A percentile compares a stretch with the other conserved stretches of the same genome.
Evolutionary conservation across 1,140 invertebrate genomes (phyloP).

Genomic region (Ptiloglossa arizonensis): DNA sequence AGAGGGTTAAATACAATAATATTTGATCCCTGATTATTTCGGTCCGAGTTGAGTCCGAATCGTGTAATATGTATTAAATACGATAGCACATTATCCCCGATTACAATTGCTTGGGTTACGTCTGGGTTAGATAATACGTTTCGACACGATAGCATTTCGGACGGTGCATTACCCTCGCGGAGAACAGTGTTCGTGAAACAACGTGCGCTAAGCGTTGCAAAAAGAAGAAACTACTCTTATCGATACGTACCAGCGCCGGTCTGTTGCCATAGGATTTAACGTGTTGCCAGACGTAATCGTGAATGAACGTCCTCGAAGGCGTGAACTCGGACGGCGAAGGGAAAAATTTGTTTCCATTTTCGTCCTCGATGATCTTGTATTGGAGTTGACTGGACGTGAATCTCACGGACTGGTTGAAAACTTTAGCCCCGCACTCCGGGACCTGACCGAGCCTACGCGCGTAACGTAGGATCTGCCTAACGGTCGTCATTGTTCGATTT

Average conservation of each 20-base stretch:
- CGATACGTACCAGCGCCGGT: constrained; percentile 82
- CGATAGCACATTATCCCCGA: too few species aligned
- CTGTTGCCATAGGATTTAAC: constrained; percentile 84
- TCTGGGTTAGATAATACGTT: too few species aligned
- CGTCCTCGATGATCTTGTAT: constrained; percentile 63
- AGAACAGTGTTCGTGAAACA: too few species aligned
- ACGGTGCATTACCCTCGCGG: too few species aligned
- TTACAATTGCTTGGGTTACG: too few species aligned
- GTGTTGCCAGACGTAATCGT: constrained; percentile 86
- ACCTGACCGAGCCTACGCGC: constrained; percentile 14
- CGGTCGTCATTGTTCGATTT: constrained; percentile 17
- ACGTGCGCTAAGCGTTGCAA: too few species aligned
- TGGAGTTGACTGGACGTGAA: constrained; percentile 47
- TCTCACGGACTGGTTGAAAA: constrained; percentile 45
- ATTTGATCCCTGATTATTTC: too few species aligned
- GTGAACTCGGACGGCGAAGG: constrained; percentile 79
- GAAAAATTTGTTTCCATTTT: constrained; percentile 74
- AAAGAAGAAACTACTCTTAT: too few species aligned
- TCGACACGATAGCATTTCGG: too few species aligned
- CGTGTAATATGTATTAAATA: too few species aligned
- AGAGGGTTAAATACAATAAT: too few species aligned
- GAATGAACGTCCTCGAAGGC: constrained; percentile 82
- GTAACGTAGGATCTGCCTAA: constrained; percentile 16
- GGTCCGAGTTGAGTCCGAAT: too few species aligned
- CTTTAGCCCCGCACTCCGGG: constrained; percentile 15